Evolutionary conservation across 2,113 vertebrate genomes (phyloP).

Genomic region (Aptenodytes patagonicus): DNA sequence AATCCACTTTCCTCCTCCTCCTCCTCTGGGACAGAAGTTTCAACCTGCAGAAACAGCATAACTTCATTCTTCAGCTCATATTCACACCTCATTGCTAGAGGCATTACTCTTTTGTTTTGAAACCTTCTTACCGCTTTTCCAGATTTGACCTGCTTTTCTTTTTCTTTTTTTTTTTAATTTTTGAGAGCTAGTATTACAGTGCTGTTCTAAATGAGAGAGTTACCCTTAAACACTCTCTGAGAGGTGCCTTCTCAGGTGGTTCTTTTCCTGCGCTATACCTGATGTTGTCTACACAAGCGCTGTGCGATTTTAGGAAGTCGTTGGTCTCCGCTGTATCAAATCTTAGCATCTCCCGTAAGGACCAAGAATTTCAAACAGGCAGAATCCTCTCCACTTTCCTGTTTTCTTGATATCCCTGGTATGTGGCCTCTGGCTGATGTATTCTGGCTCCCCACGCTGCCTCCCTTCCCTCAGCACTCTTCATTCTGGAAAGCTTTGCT

Average conservation of each 20-base stretch:
- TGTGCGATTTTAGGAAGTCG: not conserved
- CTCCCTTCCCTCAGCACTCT: not conserved
- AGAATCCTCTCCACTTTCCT: not conserved
- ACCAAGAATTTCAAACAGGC: not conserved
- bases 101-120: not conserved
- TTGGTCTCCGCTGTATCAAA: not conserved
- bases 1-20: not conserved
- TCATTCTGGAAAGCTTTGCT: not conserved
- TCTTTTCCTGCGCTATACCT: not conserved
- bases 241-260: not conserved
- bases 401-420: not conserved
- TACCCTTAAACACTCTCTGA: not conserved
- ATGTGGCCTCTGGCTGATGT: not conserved
- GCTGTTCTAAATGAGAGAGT: not conserved
- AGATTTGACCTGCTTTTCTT: not conserved
- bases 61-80: not conserved
- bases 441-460: not conserved
- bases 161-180: not conserved
- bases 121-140: not conserved
- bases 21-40: not conserved
- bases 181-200: not conserved
- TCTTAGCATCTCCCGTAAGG: not conserved
- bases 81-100: not conserved
- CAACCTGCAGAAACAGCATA: not conserved
- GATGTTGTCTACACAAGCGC: not conserved